phyloP scores from a whole-genome alignment of 2,888 invertebrate genomes.

The Lasioglossum figueresi region DNA sequence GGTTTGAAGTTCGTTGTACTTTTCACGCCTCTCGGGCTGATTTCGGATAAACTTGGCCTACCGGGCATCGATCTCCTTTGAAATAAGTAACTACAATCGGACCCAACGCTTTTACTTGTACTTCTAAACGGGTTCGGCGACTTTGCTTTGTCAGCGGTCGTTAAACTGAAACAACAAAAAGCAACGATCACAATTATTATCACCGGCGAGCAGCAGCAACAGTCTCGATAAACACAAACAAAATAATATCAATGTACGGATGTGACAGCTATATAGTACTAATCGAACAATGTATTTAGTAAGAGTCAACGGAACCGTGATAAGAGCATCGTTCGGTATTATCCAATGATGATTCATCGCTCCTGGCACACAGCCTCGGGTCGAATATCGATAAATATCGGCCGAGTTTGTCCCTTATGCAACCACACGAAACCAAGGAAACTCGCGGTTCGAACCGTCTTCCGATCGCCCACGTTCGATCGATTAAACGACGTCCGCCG shows the following conservation, averaged over 20 bases:
- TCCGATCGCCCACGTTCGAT: background rate
- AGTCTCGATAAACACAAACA: background rate
- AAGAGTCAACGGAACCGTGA: background rate
- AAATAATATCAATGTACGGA: background rate
- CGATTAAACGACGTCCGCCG: background rate
- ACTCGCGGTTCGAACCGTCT: background rate
- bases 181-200: slow-evolving; percentile 10
- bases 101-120: slow-evolving; percentile 62
- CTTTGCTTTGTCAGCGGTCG: slow-evolving; percentile 68
- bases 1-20: slow-evolving; percentile 81
- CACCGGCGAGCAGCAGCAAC: background rate
- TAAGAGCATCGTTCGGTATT: slow-evolving; percentile 1
- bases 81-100: slow-evolving; percentile 74
- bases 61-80: slow-evolving; percentile 74
- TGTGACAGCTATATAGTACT: background rate
- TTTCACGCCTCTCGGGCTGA: slow-evolving; percentile 76
- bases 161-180: slow-evolving; percentile 65
- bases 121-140: slow-evolving; percentile 76
- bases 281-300: background rate
- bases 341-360: slow-evolving; percentile 41
- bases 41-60: slow-evolving; percentile 65
- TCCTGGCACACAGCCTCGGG: slow-evolving; percentile 37
- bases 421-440: slow-evolving; percentile 4
- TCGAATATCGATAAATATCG: slow-evolving; percentile 35
- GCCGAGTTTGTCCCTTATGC: slow-evolving; percentile 14